These are phyloP conservation scores for Apteryx owenii DNA, from an alignment of 2,113 vertebrate species.

Conservation along the genomic window DNA sequence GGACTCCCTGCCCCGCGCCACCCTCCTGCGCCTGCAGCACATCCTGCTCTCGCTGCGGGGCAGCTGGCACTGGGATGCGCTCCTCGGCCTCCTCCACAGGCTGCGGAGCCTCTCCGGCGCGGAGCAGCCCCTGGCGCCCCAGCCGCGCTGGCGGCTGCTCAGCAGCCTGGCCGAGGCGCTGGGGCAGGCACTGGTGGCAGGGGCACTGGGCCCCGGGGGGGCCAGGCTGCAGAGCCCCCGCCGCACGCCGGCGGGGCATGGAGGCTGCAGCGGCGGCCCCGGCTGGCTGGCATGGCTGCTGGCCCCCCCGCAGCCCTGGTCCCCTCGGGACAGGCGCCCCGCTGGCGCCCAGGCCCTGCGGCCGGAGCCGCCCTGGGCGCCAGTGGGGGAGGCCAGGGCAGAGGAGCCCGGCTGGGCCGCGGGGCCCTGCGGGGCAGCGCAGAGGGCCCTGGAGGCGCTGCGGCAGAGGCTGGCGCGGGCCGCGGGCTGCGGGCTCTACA, in stretches of 20 bases:
- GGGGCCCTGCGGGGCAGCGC: conserved; percentile 77
- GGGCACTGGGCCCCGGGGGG: conserved; percentile 79
- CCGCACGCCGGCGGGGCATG: conserved; percentile 76
- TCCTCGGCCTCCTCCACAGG: conserved; percentile 84
- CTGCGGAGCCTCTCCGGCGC: conserved; percentile 79
- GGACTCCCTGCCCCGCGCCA: conserved; percentile 76
- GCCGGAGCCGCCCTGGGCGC: too few relatives aligned
- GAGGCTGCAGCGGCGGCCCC: too few relatives aligned
- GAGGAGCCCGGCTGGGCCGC: conserved; percentile 50
- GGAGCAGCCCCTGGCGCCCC: conserved; percentile 79
- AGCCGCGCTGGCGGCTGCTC: conserved; percentile 87
- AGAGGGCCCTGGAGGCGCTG: conserved; percentile 81
- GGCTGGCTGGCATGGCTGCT: too few relatives aligned
- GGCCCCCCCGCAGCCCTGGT: too few relatives aligned
- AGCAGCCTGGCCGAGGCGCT: conserved; percentile 82
- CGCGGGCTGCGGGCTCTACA: conserved; percentile 85
- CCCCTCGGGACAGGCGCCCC: too few relatives aligned
- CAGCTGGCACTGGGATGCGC: conserved; percentile 86
- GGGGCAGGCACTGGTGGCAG: conserved; percentile 82
- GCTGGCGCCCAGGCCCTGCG: too few relatives aligned
- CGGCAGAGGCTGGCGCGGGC: conserved; percentile 80
- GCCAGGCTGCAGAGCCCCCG: conserved; percentile 82
- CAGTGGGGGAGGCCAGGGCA: not conserved
- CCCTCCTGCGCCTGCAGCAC: conserved; percentile 76
- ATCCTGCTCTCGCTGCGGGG: conserved; percentile 81